Conservation (phyloP, 1,140 invertebrate species). For the Procambarus virginalis region DNA sequence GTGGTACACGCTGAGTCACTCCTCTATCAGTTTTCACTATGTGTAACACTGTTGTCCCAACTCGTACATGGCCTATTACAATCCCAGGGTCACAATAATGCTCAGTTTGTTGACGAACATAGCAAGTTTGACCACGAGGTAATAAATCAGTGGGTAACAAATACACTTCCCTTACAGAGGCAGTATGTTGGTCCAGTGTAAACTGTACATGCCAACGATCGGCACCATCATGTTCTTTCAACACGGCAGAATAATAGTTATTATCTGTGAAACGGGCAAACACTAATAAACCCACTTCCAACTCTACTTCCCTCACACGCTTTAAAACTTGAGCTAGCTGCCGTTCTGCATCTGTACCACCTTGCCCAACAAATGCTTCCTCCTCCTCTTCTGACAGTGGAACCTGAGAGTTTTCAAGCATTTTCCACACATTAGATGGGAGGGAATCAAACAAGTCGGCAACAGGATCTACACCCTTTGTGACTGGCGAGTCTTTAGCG, state of each 20-base stretch:
- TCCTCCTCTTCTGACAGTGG: slow-evolving; percentile 60
- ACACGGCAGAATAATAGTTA: slow-evolving; percentile 69
- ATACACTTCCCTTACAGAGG: slow-evolving; percentile 61
- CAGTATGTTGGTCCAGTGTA: slow-evolving; percentile 57
- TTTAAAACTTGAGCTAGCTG: slow-evolving; percentile 63
- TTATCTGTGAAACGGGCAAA: slow-evolving; percentile 67
- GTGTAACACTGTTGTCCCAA: slow-evolving; percentile 55
- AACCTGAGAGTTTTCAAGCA: slow-evolving; percentile 48
- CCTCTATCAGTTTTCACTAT: slow-evolving; percentile 60
- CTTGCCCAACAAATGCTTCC: slow-evolving; percentile 47
- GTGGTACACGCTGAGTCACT: slow-evolving; percentile 51
- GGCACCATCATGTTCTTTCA: slow-evolving; percentile 35
- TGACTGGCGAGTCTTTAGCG: not conserved
- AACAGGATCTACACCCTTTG: not conserved
- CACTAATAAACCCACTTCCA: slow-evolving; percentile 57
- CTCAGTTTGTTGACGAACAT: slow-evolving; percentile 53
- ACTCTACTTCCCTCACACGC: slow-evolving; percentile 49
- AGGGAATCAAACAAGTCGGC: slow-evolving; percentile 35
- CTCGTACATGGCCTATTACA: slow-evolving; percentile 58
- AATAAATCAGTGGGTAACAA: slow-evolving; percentile 65
- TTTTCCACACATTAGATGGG: slow-evolving; percentile 26
- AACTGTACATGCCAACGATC: slow-evolving; percentile 67
- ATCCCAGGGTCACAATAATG: slow-evolving; percentile 61
- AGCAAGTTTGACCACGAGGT: slow-evolving; percentile 62
- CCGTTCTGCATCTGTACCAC: slow-evolving; percentile 45